These are phyloP conservation scores for Mythimna vitellina DNA, from an alignment of 2,888 invertebrate species.

Conservation along the genomic window DNA sequence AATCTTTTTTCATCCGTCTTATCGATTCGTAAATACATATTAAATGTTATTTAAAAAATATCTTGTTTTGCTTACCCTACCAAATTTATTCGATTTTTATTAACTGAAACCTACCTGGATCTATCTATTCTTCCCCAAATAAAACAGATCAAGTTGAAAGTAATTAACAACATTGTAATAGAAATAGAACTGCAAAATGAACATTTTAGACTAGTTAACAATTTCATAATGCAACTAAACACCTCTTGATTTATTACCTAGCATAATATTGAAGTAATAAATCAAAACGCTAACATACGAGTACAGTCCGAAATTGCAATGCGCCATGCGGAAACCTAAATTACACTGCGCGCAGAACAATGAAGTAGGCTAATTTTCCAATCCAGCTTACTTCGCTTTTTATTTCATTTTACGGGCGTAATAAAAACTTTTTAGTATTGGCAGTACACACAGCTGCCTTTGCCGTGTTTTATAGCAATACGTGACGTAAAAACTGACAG, in stretches of 20 bases:
- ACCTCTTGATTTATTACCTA: conserved; percentile 10
- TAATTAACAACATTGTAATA: not conserved
- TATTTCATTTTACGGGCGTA: conserved; percentile 46
- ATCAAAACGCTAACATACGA: conserved; percentile 25
- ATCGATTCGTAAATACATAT: too few relatives aligned
- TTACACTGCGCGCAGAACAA: conserved; percentile 31
- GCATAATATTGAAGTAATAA: conserved; percentile 22
- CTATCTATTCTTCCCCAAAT: too few relatives aligned
- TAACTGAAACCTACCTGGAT: too few relatives aligned
- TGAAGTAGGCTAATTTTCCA: conserved; percentile 41
- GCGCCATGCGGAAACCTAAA: conserved; percentile 32
- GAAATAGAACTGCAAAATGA: not conserved
- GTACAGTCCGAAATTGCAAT: conserved; percentile 33
- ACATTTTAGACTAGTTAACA: not conserved
- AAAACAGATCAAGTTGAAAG: not conserved
- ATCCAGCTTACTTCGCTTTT: conserved; percentile 20
- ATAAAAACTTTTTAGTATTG: conserved; percentile 51
- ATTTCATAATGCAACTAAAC: conserved; percentile 4
- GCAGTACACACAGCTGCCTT: conserved; percentile 31
- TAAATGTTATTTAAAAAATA: too few relatives aligned
- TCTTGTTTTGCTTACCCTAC: too few relatives aligned
- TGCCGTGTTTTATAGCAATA: conserved; percentile 36
- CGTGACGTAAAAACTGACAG: conserved; percentile 32
- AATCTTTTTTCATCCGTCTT: too few relatives aligned
- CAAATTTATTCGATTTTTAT: too few relatives aligned